Percentiles rank a stretch among this genome's conserved stretches.
Evolutionary conservation across 2,797 vertebrate species (phyloP).

Genomic region (Martes flavigula): DNA sequence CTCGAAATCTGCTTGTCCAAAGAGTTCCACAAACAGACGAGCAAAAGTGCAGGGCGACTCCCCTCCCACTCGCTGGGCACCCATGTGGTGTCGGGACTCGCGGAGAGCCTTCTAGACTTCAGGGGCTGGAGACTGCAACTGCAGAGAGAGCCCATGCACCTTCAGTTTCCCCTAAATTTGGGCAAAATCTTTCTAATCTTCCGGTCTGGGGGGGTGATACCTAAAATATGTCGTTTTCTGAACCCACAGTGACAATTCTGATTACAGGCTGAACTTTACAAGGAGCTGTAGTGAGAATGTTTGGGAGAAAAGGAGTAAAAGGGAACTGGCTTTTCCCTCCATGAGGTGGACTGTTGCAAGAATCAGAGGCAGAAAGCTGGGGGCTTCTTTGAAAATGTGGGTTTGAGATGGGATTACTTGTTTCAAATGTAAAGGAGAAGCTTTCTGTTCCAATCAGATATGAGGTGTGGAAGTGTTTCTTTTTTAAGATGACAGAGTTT

Average conservation of each 20-base stretch:
- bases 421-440: slow-evolving; percentile 51
- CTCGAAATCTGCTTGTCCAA: not conserved
- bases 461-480: slow-evolving; percentile 30
- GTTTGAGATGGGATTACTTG: slow-evolving; percentile 54
- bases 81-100: not conserved
- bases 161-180: slow-evolving; percentile 10
- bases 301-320: not conserved
- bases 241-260: not conserved
- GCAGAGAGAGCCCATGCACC: not conserved
- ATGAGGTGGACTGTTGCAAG: not conserved
- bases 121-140: not conserved
- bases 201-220: not conserved
- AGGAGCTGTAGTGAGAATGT: not conserved
- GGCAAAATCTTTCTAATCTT: slow-evolving; percentile 9
- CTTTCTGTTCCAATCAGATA: slow-evolving; percentile 59
- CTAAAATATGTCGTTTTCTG: slow-evolving; percentile 21
- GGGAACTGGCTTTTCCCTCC: not conserved
- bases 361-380: slow-evolving; percentile 15
- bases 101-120: not conserved
- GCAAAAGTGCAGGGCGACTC: not conserved
- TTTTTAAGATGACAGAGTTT: slow-evolving; percentile 46
- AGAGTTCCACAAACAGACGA: not conserved
- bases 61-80: not conserved
- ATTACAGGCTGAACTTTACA: not conserved
- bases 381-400: slow-evolving; percentile 50